Evolutionary conservation across 2,888 invertebrate species (phyloP).

Genomic region (Aleiodes testaceus): DNA sequence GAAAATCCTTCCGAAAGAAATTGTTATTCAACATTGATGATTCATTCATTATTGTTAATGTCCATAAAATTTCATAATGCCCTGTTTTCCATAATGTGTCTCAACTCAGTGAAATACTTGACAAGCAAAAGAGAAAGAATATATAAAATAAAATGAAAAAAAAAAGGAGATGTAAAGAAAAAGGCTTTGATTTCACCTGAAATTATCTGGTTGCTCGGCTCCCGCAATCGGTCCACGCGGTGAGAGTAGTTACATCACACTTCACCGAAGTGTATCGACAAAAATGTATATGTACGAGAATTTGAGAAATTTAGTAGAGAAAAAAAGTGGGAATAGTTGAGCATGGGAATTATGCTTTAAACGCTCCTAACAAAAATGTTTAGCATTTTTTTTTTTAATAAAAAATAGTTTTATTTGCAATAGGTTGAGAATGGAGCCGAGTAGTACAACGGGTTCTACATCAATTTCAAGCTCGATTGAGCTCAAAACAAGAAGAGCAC

Average conservation of each 20-base stretch:
- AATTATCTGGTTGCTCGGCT: slow-evolving; percentile 42
- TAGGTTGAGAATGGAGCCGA: slow-evolving; percentile 59
- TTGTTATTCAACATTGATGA: background rate
- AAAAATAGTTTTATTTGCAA: background rate
- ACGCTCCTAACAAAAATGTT: background rate
- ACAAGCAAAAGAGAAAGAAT: slow-evolving; percentile 14
- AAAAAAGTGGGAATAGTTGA: background rate
- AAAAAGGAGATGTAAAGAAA: slow-evolving; percentile 29
- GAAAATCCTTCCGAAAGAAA: background rate
- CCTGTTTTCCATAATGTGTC: background rate
- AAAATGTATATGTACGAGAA: slow-evolving; percentile 25
- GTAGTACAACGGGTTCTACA: slow-evolving; percentile 53
- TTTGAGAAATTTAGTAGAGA: background rate
- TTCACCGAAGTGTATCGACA: slow-evolving; percentile 27
- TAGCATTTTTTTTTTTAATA: too few relatives aligned
- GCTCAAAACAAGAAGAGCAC: slow-evolving; percentile 74
- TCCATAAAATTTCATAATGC: slow-evolving; percentile 15
- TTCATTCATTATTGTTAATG: slow-evolving; percentile 11
- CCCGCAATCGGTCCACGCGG: slow-evolving; percentile 41
- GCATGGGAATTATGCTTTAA: background rate
- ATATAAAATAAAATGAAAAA: slow-evolving; percentile 21
- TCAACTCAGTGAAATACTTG: slow-evolving; percentile 9
- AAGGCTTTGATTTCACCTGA: slow-evolving; percentile 43
- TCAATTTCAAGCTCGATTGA: slow-evolving; percentile 72
- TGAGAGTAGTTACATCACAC: slow-evolving; percentile 44